Percentiles rank a stretch among this genome's conserved stretches.
Conservation (phyloP, 2,888 invertebrate species). For the Acheta domesticus region DNA sequence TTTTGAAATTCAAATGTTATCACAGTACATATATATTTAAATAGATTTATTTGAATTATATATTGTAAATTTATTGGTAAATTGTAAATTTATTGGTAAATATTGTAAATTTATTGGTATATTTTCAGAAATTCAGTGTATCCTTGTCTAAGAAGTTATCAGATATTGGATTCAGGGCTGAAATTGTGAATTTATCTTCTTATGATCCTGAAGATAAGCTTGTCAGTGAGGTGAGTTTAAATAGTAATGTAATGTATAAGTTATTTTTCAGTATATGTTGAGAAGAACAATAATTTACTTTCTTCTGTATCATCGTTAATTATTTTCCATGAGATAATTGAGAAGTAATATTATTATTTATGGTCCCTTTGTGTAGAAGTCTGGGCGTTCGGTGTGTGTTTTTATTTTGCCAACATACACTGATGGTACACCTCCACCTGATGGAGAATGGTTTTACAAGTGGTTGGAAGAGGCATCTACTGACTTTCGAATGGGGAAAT, state of each 20-base stretch:
- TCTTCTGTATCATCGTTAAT: too few relatives aligned
- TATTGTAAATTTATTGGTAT: background rate
- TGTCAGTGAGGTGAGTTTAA: constrained; percentile 27
- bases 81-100: background rate
- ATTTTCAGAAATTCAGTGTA: constrained; percentile 20
- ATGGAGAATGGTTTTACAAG: constrained; percentile 51
- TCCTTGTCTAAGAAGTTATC: constrained; percentile 23
- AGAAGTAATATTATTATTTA: too few relatives aligned
- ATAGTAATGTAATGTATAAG: background rate
- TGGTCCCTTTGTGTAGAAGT: constrained; percentile 23
- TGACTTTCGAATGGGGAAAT: constrained; percentile 54
- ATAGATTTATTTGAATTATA: background rate
- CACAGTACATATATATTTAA: background rate
- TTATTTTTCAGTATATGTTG: background rate
- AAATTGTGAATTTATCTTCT: constrained; percentile 26
- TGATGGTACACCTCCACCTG: constrained; percentile 49
- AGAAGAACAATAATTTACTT: background rate
- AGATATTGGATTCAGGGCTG: constrained; percentile 12
- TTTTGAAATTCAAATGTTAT: background rate
- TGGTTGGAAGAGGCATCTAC: constrained; percentile 53
- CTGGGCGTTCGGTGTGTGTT: constrained; percentile 39
- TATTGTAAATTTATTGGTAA: background rate
- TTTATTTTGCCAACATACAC: constrained; percentile 54
- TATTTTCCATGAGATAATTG: too few relatives aligned
- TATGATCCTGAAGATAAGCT: constrained; percentile 34